These are phyloP conservation scores for Cyprinodon tularosa DNA, from an alignment of 2,113 vertebrate genomes.

Conservation along the genomic window DNA sequence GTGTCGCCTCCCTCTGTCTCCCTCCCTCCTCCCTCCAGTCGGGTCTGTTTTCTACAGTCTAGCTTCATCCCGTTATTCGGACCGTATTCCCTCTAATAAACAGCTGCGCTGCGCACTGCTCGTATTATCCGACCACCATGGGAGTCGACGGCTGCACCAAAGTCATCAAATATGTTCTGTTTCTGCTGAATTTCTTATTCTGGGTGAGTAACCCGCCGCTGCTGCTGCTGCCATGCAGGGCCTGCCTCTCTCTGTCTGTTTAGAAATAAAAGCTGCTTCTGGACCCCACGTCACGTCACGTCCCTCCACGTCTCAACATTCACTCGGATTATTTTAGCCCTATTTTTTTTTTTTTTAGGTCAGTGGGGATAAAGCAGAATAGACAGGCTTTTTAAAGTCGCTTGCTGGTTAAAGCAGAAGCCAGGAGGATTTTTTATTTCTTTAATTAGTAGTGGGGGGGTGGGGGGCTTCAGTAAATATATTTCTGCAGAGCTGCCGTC, in stretches of 20 bases:
- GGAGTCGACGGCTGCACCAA: conserved; percentile 96
- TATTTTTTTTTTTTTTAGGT: too few species aligned
- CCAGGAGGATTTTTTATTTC: too few species aligned
- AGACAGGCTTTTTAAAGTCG: too few species aligned
- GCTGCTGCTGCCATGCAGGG: too few species aligned
- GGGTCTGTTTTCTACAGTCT: background rate
- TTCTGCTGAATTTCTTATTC: conserved; percentile 97
- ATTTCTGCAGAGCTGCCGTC: too few species aligned
- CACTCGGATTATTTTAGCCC: too few species aligned
- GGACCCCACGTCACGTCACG: too few species aligned
- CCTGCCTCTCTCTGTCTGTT: background rate
- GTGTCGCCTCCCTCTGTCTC: conserved; percentile 66
- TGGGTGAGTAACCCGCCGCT: conserved; percentile 82
- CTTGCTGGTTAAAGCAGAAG: too few species aligned
- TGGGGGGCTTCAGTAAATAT: too few species aligned
- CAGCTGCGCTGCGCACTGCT: background rate
- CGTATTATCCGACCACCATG: conserved; percentile 72
- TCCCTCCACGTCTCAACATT: too few species aligned
- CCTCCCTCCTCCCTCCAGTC: conserved; percentile 35
- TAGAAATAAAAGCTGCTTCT: background rate
- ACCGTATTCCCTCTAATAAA: background rate
- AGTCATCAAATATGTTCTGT: conserved; percentile 96
- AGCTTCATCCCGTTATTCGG: background rate
- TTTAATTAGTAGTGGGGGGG: too few species aligned
- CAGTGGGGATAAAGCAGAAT: too few species aligned